Conservation (phyloP, 2,113 vertebrate genomes). For the Melanerpes aurifrons region DNA sequence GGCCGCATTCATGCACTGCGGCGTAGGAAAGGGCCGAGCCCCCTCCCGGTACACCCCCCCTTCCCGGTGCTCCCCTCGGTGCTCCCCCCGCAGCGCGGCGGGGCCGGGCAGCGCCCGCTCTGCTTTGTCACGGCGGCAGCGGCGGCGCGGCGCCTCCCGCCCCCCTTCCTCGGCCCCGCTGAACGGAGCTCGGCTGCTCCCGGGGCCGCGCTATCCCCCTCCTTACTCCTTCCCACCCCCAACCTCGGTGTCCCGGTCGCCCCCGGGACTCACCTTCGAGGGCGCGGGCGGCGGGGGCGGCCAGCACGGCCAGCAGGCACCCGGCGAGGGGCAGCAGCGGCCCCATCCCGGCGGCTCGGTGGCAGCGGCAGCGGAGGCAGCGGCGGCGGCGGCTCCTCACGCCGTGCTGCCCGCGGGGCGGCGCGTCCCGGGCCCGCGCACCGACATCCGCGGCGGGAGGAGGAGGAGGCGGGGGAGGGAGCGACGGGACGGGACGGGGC, state of each 20-base stretch:
- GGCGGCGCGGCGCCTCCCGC: not conserved
- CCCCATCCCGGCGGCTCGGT: not conserved
- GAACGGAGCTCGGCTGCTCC: not conserved
- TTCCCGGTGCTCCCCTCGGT: no score
- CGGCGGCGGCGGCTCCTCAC: not conserved
- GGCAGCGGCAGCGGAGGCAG: not conserved
- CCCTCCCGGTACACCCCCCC: not conserved
- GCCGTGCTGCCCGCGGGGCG: not conserved
- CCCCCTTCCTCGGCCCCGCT: not conserved
- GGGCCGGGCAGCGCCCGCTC: not conserved
- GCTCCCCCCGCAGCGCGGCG: not conserved
- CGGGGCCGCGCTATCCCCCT: not conserved
- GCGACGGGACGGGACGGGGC: not conserved
- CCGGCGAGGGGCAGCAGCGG: not conserved
- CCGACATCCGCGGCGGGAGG: not conserved
- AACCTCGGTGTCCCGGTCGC: not conserved
- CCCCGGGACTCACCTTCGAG: not conserved
- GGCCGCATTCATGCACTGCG: not conserved
- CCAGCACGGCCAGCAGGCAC: not conserved
- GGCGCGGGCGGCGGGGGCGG: not conserved
- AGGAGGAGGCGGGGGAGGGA: not conserved
- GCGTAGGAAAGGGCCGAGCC: not conserved
- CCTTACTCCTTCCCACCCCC: not conserved
- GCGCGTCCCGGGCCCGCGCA: not conserved
- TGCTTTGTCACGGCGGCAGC: not conserved